Evolutionary conservation across 2,888 invertebrate species (phyloP).

Genomic region (Trachelus troglodyta): DNA sequence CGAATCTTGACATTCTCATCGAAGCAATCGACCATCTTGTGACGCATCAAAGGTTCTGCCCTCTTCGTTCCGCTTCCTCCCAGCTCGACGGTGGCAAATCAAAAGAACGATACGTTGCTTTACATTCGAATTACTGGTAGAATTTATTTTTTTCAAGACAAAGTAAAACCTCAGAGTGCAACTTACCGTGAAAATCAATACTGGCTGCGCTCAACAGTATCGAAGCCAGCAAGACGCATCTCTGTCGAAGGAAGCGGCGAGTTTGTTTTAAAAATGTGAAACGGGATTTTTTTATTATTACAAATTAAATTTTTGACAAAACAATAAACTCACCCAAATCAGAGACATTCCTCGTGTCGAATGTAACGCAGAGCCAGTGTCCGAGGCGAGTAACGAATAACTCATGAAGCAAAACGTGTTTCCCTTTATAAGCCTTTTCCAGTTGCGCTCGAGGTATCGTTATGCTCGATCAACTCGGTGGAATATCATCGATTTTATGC

Average conservation of each 20-base stretch:
- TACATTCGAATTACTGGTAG: background rate
- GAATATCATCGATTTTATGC: constrained; percentile 17
- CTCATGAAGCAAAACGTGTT: constrained; percentile 3
- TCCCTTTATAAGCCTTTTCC: constrained; percentile 17
- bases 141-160: background rate
- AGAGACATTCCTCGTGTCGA: background rate
- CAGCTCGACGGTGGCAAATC: constrained; percentile 20
- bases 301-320: too few species aligned
- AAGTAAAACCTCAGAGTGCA: background rate
- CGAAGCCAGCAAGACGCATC: constrained; percentile 9
- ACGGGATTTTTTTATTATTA: background rate
- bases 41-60: constrained; percentile 27
- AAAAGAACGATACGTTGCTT: background rate
- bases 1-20: constrained; percentile 27
- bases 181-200: constrained; percentile 19
- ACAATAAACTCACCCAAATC: background rate
- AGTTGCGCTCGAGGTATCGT: constrained; percentile 4
- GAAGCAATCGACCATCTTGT: constrained; percentile 31
- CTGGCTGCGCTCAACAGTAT: background rate
- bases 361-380: background rate
- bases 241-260: constrained; percentile 3
- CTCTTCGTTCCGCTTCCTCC: constrained; percentile 16
- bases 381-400: constrained; percentile 10
- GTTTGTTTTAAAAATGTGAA: background rate
- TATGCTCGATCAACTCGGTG: background rate